These are phyloP conservation scores for Biston stratarius DNA, from an alignment of 2,888 invertebrate species.

Conservation along the genomic window DNA sequence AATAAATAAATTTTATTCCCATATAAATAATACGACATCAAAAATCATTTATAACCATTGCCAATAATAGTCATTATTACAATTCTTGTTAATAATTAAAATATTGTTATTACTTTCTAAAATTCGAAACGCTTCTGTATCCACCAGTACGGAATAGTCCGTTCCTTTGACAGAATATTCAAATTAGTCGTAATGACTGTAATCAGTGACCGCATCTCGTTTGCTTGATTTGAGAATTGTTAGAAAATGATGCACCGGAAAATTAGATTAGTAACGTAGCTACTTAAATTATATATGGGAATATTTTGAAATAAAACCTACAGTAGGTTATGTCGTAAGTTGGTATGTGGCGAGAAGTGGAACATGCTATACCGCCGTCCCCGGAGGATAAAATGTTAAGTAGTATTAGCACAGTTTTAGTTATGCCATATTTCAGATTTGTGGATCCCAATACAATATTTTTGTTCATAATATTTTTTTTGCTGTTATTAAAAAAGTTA, in stretches of 20 bases:
- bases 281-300: constrained; percentile 17
- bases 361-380: background rate
- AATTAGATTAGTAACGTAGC: constrained; percentile 22
- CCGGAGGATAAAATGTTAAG: too few relatives aligned
- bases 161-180: constrained; percentile 75
- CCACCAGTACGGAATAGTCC: constrained; percentile 58
- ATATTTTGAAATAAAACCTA: constrained; percentile 16
- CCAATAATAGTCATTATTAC: too few relatives aligned
- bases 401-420: too few relatives aligned
- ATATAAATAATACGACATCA: too few relatives aligned
- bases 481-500: too few relatives aligned
- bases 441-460: too few relatives aligned
- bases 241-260: constrained; percentile 59
- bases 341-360: background rate
- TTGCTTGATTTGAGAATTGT: constrained; percentile 74
- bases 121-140: constrained; percentile 28
- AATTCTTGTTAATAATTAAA: too few relatives aligned
- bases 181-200: constrained; percentile 80
- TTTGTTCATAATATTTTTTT: too few relatives aligned
- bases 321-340: background rate
- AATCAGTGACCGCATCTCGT: constrained; percentile 73
- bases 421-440: too few relatives aligned
- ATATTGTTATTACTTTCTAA: background rate
- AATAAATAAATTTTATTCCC: too few relatives aligned
- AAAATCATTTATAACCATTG: too few relatives aligned